A percentile compares a stretch with the other conserved stretches of the same genome.
Conservation (phyloP, 2,113 vertebrate species). For the Macheiramphus alcinus region DNA sequence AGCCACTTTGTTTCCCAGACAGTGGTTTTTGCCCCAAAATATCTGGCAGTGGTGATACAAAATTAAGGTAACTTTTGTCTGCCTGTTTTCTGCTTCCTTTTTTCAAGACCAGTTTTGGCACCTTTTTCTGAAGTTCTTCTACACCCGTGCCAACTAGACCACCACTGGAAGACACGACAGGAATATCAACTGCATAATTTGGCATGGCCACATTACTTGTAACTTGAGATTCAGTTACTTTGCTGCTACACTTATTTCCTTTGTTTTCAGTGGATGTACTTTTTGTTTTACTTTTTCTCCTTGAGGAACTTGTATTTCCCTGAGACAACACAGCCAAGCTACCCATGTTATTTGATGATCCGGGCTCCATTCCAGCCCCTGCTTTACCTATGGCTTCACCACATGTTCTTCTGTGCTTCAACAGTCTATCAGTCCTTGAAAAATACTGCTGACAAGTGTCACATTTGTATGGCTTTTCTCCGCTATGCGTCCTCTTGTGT, state of each 20-base stretch:
- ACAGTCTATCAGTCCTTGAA: conserved; percentile 96
- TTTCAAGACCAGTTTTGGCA: conserved; percentile 92
- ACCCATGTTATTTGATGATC: conserved; percentile 80
- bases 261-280: conserved; percentile 79
- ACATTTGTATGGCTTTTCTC: conserved; percentile 99
- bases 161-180: conserved; percentile 81
- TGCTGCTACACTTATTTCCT: conserved; percentile 86
- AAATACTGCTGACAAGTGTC: conserved; percentile 99
- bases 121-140: conserved; percentile 84
- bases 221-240: conserved; percentile 79
- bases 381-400: conserved; percentile 97
- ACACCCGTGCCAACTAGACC: conserved; percentile 79
- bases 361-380: conserved; percentile 82
- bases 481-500: conserved; percentile 98
- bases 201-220: conserved; percentile 78
- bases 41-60: conserved; percentile 78
- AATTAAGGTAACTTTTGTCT: conserved; percentile 87
- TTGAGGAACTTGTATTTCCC: conserved; percentile 92
- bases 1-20: conserved; percentile 81
- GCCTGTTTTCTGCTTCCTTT: conserved; percentile 86
- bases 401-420: conserved; percentile 99
- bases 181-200: conserved; percentile 88
- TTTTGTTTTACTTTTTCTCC: conserved; percentile 93
- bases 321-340: conserved; percentile 89
- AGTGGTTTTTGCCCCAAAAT: conserved; percentile 84